phyloP scores from a whole-genome alignment of 1,140 invertebrate genomes.

The Hylyphantes graminicola region DNA sequence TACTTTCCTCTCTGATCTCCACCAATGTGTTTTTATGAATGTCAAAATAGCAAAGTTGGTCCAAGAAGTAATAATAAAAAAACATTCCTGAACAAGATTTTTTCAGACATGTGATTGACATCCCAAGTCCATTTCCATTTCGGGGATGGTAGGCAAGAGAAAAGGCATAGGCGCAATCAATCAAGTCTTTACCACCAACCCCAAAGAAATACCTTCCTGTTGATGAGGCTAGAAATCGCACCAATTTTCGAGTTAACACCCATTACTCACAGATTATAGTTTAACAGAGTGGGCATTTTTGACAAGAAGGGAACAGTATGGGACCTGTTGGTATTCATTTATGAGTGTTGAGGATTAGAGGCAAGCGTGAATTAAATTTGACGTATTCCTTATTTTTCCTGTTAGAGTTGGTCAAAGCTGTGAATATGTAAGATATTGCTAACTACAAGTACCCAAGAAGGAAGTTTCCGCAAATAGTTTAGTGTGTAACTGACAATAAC shows the following conservation, averaged over 20 bases:
- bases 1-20: conserved; percentile 2
- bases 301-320: too few species aligned
- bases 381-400: too few species aligned
- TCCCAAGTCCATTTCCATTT: conserved; percentile 43
- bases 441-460: too few species aligned
- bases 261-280: conserved; percentile 55
- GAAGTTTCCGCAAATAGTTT: too few species aligned
- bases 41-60: conserved; percentile 25
- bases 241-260: conserved; percentile 58
- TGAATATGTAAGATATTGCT: too few species aligned
- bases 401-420: too few species aligned
- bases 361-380: too few species aligned
- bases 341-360: too few species aligned
- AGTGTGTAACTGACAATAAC: too few species aligned
- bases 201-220: conserved; percentile 5
- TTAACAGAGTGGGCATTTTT: conserved; percentile 9
- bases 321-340: too few species aligned
- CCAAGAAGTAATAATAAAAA: conserved; percentile 32
- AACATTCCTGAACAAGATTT: conserved; percentile 51
- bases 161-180: conserved; percentile 42
- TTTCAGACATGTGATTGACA: conserved; percentile 49
- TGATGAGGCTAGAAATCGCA: conserved; percentile 50
- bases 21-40: conserved; percentile 31
- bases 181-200: conserved; percentile 23
- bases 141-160: neutral